Base-by-base conservation (phyloP, 2,888 invertebrate species). In the Sminthurides aquaticus region DNA sequence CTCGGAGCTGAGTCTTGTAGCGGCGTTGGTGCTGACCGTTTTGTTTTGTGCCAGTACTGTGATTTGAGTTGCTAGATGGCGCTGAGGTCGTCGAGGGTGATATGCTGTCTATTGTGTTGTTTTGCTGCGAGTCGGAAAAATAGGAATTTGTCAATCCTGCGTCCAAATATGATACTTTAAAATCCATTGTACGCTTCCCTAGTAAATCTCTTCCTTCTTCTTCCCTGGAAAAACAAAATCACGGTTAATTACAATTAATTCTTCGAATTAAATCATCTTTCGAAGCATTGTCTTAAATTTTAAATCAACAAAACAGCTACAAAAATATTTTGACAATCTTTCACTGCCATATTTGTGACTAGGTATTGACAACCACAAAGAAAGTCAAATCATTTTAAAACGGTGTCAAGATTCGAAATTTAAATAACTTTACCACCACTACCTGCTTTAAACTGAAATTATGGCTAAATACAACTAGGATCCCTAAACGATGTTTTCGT, bases 161-260 rank as follows among this genome's bases (percentile, higher is more conserved):
- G 78, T 95, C 95, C 56, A 97, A 84, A 80, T 98, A 98, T 78
- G 96, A 96, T 64, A 94, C 94, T 84, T 98, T 97, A 80, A 97
- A 98, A 80, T 98, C 97, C 91, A 96, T 96, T 3, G 97, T 98
- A 71, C 99, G 85, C 80, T 99, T 99, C 43, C 97, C 97, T 58
- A 98, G 83, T 68, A 99, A 82, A 80, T 98, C 98, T 71, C 94
- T 86, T 15, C 99, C 99, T 82, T 99, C 99, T 80, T 99, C 99
- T 79, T 99, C 98, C 86, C 94, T 95, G 80, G 49, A 75, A 82
- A 34, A 24, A 22, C 63, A 60, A 74, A 8, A 74, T 73, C 20
- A 64, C 26, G 43, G 34, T 28, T 29, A 2, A 20, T 22, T 24
- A 65, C 27, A 25, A 57, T 57, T n/a, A 25, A 18, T 43, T n/a